Conservation (phyloP, 2,888 invertebrate species). For the Acleris holmiana region DNA sequence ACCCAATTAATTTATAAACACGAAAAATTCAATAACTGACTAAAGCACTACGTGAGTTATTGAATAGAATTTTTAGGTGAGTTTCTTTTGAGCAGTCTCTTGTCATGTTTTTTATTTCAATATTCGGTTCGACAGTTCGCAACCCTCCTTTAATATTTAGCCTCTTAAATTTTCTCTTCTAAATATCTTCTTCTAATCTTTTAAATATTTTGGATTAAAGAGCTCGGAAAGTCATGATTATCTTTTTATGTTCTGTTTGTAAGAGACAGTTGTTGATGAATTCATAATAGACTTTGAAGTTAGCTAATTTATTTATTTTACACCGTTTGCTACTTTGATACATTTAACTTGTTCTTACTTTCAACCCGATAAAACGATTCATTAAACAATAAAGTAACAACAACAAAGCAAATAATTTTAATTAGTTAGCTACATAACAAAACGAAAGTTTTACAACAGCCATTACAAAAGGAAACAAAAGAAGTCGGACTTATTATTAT, state of each 20-base stretch:
- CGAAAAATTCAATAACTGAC: neutral
- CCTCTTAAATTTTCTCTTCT: slow-evolving; percentile 20
- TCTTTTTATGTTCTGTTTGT: slow-evolving; percentile 24
- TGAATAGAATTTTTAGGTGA: neutral
- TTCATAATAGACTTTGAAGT: slow-evolving; percentile 25
- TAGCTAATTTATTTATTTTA: slow-evolving; percentile 17
- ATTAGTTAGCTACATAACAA: neutral
- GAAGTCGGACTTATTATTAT: neutral
- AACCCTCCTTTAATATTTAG: slow-evolving; percentile 30
- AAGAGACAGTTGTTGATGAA: slow-evolving; percentile 24
- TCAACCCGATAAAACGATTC: neutral
- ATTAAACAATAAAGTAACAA: slow-evolving; percentile 7
- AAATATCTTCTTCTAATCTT: slow-evolving; percentile 18
- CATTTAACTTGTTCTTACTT: slow-evolving; percentile 5
- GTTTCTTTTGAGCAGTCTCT: neutral
- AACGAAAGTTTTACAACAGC: slow-evolving; percentile 4
- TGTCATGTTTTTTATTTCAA: slow-evolving; percentile 12
- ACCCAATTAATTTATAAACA: slow-evolving; percentile 15
- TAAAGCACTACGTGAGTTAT: neutral
- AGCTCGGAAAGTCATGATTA: slow-evolving; percentile 28
- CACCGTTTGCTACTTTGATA: slow-evolving; percentile 14
- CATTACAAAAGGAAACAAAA: slow-evolving; percentile 13
- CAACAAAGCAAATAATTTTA: neutral
- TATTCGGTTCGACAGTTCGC: slow-evolving; percentile 20
- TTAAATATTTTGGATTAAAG: slow-evolving; percentile 23